phyloP scores from a whole-genome alignment of 2,888 invertebrate species.

The Thalpophila matura region DNA sequence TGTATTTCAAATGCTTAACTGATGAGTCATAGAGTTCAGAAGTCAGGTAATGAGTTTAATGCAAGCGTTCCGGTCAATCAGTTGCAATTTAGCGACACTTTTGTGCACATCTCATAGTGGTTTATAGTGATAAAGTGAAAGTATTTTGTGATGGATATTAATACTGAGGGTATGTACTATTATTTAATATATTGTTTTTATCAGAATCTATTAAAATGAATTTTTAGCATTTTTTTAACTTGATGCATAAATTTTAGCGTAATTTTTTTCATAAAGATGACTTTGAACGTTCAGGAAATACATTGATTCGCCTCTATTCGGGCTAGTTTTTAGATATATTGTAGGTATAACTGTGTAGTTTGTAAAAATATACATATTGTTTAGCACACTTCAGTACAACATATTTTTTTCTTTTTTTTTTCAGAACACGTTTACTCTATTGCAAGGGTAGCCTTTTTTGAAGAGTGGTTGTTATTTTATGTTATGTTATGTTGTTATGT shows the following conservation, averaged over 20 bases:
- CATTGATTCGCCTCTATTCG: neutral
- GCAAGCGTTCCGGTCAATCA: slow-evolving; percentile 3
- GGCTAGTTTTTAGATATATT: slow-evolving; percentile 9
- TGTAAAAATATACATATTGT: slow-evolving; percentile 2
- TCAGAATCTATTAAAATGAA: slow-evolving; percentile 4
- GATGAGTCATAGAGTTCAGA: slow-evolving; percentile 5
- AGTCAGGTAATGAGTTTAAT: slow-evolving; percentile 9
- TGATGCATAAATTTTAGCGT: slow-evolving; percentile 1
- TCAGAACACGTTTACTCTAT: slow-evolving; percentile 9
- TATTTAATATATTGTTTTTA: neutral
- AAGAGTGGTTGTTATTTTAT: neutral
- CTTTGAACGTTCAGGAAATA: neutral
- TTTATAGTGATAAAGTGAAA: neutral
- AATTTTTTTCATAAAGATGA: slow-evolving; percentile 1
- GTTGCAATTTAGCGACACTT: slow-evolving; percentile 8
- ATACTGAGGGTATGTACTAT: neutral
- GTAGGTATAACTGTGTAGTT: slow-evolving; percentile 4
- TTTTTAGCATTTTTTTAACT: neutral
- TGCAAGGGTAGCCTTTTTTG: neutral
- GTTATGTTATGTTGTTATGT: no score
- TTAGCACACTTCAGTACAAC: no score
- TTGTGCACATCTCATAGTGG: neutral
- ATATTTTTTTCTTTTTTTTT: no score
- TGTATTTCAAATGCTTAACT: slow-evolving; percentile 7
- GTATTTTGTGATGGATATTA: neutral